Conservation (phyloP, 2,113 vertebrate genomes). For the Paradisaea rubra region DNA sequence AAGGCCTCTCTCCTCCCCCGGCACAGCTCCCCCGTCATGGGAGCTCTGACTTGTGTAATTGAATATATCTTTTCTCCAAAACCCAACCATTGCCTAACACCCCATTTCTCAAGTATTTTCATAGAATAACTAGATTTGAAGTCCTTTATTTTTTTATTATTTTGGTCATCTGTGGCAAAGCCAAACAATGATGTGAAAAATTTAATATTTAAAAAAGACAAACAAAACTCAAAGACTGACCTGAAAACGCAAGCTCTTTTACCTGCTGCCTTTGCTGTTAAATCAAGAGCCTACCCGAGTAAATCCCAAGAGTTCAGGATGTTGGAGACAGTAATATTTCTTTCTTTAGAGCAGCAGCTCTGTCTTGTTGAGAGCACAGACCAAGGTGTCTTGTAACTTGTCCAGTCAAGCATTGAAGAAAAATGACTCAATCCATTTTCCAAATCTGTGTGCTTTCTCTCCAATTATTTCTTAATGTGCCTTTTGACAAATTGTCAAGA, state of each 20-base stretch:
- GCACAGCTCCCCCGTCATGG: background rate
- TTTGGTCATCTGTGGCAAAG: background rate
- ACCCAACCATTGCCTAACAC: background rate
- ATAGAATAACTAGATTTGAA: background rate
- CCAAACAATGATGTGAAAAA: background rate
- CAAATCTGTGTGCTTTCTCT: constrained; percentile 57
- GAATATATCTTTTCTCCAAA: background rate
- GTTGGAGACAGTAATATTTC: background rate
- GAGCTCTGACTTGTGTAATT: background rate
- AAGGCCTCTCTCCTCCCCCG: background rate
- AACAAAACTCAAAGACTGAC: background rate
- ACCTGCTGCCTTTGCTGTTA: constrained; percentile 32
- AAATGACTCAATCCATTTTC: constrained; percentile 63
- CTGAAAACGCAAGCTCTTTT: constrained; percentile 2
- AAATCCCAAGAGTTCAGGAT: background rate
- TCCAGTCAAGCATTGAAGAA: constrained; percentile 62
- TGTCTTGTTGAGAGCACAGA: constrained; percentile 39
- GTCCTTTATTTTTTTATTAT: background rate
- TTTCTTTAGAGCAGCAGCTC: constrained; percentile 8
- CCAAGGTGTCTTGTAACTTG: constrained; percentile 47
- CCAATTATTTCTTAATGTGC: constrained; percentile 70
- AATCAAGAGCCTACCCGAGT: background rate
- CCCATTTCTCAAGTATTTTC: background rate
- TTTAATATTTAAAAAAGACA: background rate
- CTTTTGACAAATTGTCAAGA: constrained; percentile 61